These are phyloP conservation scores for Denticeps clupeoides DNA, from an alignment of 2,797 vertebrate species.

Conservation along the genomic window DNA sequence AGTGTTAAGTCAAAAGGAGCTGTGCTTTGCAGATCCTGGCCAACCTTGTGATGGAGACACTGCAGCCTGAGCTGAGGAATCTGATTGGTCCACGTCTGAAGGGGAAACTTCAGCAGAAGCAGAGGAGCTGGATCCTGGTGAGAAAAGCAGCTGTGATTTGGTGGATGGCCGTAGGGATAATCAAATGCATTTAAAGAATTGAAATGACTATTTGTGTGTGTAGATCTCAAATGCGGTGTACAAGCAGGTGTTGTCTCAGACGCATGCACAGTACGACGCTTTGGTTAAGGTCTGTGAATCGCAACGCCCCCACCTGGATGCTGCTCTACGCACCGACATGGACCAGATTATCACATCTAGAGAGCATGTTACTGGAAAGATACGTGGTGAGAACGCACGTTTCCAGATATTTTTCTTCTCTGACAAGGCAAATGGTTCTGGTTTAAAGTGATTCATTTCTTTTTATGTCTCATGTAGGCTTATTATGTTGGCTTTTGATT, in stretches of 20 bases:
- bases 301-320: constrained; percentile 62
- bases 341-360: constrained; percentile 92
- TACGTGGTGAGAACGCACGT: constrained; percentile 62
- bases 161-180: no score
- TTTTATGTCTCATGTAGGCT: background rate
- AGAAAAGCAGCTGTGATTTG: constrained; percentile 26
- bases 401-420: no score
- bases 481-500: background rate
- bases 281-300: constrained; percentile 55
- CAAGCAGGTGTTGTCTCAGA: constrained; percentile 72
- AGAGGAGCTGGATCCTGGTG: constrained; percentile 88
- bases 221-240: constrained; percentile 87
- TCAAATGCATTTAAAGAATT: background rate
- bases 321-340: constrained; percentile 82
- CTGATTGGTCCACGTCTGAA: constrained; percentile 75
- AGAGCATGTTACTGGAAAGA: constrained; percentile 85
- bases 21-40: constrained; percentile 72
- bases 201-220: constrained; percentile 7
- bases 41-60: constrained; percentile 91
- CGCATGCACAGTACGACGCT: constrained; percentile 49
- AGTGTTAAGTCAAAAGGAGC: background rate
- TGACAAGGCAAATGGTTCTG: no score
- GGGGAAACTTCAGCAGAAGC: constrained; percentile 82
- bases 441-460: no score
- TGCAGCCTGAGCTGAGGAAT: constrained; percentile 70